Conservation (phyloP, 1,140 invertebrate genomes). For the Trichonephila clavata region DNA sequence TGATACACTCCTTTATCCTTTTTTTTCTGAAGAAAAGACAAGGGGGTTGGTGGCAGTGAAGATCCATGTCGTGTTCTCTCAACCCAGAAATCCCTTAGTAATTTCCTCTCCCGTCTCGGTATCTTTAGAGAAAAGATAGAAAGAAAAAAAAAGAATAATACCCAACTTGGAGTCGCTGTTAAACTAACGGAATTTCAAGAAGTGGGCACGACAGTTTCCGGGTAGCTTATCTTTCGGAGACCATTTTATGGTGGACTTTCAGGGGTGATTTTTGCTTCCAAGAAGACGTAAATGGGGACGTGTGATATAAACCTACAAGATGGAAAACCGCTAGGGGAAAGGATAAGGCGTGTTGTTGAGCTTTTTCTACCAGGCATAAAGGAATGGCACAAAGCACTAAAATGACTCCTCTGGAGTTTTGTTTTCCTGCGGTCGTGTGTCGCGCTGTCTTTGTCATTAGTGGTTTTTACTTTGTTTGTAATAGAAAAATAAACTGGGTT, state of each 20-base stretch:
- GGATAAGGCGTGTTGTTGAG: not conserved
- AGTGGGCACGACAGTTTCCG: slow-evolving; percentile 30
- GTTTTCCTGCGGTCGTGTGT: no score
- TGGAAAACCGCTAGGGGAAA: slow-evolving; percentile 33
- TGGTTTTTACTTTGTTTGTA: not conserved
- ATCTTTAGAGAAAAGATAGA: not conserved
- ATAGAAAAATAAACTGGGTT: not conserved
- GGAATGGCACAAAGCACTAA: not conserved
- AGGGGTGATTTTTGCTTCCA: slow-evolving; percentile 17
- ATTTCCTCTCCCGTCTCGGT: slow-evolving; percentile 14
- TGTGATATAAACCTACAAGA: slow-evolving; percentile 11
- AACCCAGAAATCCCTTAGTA: slow-evolving; percentile 46
- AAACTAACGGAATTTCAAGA: slow-evolving; percentile 49
- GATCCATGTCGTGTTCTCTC: slow-evolving; percentile 29
- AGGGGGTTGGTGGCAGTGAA: no score
- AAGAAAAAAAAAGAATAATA: not conserved
- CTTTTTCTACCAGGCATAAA: not conserved
- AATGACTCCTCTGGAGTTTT: no score
- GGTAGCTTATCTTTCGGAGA: slow-evolving; percentile 31
- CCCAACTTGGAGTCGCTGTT: slow-evolving; percentile 17
- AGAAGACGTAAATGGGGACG: slow-evolving; percentile 2
- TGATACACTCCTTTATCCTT: not conserved
- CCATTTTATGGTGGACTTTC: slow-evolving; percentile 38
- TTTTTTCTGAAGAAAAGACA: not conserved
- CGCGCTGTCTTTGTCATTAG: not conserved